Base-by-base conservation (phyloP, 2,797 vertebrate genomes). In the Mormyrops boulengeri region DNA sequence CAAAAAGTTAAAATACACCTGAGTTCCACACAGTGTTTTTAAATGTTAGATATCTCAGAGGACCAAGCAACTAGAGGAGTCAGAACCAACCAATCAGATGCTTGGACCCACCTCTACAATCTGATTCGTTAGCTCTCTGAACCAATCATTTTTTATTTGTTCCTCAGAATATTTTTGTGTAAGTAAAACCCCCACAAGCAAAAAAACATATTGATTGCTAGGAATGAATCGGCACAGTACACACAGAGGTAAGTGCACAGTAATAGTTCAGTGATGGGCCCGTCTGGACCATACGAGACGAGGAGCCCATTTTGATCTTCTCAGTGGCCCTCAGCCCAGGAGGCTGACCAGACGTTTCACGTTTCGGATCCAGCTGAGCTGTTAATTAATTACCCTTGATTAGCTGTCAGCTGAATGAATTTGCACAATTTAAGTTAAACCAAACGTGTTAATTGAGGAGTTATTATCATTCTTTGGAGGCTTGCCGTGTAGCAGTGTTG, bases 321-420 rank as follows among this genome's bases (percentile, higher is more conserved):
- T 80, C 14, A 80, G 73, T 80, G 38, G 17, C 34, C 34, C 73
- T 69, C 9, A 66, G 62, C 22, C 26, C 62, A 30, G 62, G 62
- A 26, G 62, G 62, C 26, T 14, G 26, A 14, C 62, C 73, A 44
- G 73, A 80, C 2, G 34, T 41, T 41, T 80, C 38, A 44, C 5
- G 0, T 80, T 44, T 80, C 17, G 0, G 73, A 44, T 80, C 73
- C 17, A 80, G 38, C 17, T 80, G 30, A 80, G 34, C 73, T 80
- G 73, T 80, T 80, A 80, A 77, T 77, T 77, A 77, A 80, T 80
- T 80, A 80, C 44, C 73, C 73, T 19, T 80, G 38, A 38, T 80
- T 80, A 80, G 38, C 34, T 41, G 73, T 80, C 38, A 44, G 73
- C 17, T 80, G 30, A 80, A 44, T 80, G 73, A 41, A 80, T 80